Percentiles rank a stretch among this genome's conserved stretches.
Conservation (phyloP, 2,888 invertebrate species). For the Hyalella azteca region DNA sequence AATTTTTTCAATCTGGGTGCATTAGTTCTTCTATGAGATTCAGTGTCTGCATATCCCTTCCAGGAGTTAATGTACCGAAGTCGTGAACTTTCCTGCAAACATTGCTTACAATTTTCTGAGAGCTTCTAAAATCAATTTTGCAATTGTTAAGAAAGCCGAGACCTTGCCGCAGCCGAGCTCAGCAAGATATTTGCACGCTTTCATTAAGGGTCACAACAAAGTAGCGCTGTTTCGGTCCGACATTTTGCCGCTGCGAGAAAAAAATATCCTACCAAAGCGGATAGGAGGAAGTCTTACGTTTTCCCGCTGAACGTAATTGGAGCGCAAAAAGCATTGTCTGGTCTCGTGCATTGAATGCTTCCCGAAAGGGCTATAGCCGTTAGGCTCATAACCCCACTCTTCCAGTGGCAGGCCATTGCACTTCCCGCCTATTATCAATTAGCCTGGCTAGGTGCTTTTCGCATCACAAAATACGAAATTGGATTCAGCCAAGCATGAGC, state of each 20-base stretch:
- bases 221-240: neutral
- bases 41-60: no score
- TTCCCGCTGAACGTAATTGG: neutral
- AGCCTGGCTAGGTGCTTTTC: slow-evolving; percentile 26
- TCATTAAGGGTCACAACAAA: slow-evolving; percentile 9
- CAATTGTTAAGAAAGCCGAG: no score
- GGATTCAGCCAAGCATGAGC: slow-evolving; percentile 33
- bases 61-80: no score
- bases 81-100: no score
- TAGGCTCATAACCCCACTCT: neutral
- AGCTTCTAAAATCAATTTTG: no score
- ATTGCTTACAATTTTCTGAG: no score
- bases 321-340: neutral
- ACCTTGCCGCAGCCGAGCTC: no score
- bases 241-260: neutral
- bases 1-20: no score
- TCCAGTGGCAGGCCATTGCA: neutral
- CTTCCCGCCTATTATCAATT: slow-evolving; percentile 28
- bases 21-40: no score
- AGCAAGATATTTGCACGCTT: neutral
- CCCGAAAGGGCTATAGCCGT: neutral
- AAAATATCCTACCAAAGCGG: neutral
- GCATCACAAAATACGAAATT: slow-evolving; percentile 17
- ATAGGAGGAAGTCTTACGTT: neutral
- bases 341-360: slow-evolving; percentile 4